These are phyloP conservation scores for Ptyas mucosa DNA, from an alignment of 2,113 vertebrate species.

Conservation along the genomic window DNA sequence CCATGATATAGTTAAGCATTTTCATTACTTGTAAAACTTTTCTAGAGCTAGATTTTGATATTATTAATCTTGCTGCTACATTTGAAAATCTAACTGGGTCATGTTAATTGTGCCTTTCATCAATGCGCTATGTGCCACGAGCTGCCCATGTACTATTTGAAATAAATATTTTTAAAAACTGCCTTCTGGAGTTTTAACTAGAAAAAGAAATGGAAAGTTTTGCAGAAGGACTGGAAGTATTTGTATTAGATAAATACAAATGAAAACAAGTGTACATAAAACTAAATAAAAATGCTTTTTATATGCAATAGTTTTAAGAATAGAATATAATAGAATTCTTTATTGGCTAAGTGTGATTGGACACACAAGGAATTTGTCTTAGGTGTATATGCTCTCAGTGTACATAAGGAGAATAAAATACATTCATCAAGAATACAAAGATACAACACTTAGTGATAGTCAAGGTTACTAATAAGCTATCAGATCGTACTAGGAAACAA, in stretches of 20 bases:
- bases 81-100: slow-evolving; percentile 64
- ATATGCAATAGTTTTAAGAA: background rate
- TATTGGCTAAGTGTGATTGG: no score
- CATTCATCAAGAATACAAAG: no score
- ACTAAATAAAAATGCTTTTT: background rate
- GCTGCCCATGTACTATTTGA: slow-evolving; percentile 71
- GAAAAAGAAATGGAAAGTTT: background rate
- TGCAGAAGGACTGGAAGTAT: background rate
- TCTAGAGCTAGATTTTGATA: slow-evolving; percentile 36
- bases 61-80: slow-evolving; percentile 71
- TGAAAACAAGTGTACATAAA: background rate
- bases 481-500: no score
- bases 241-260: background rate
- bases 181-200: background rate
- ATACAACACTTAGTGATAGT: no score
- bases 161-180: slow-evolving; percentile 70
- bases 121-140: slow-evolving; percentile 73
- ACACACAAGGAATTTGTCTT: no score
- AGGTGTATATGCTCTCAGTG: no score
- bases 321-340: no score
- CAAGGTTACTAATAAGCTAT: no score
- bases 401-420: no score
- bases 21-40: slow-evolving; percentile 13
- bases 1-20: slow-evolving; percentile 14
- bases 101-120: slow-evolving; percentile 89